Conservation (phyloP, 2,888 invertebrate species). For the Cyclophora punctaria region DNA sequence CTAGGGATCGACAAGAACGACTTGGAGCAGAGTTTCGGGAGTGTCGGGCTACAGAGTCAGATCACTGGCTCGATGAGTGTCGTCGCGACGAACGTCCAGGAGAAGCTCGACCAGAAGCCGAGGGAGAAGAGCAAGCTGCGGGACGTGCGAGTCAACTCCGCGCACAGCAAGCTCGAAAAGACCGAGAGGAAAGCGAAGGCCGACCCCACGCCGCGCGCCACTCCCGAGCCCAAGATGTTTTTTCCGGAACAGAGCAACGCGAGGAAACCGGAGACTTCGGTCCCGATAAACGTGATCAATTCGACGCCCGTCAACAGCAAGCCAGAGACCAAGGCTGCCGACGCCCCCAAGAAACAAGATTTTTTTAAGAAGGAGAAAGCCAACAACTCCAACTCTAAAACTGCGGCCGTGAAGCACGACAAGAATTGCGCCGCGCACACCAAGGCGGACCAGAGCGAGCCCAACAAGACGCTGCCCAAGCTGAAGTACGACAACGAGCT, state of each 20-base stretch:
- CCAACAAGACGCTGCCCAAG: constrained; percentile 72
- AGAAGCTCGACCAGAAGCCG: constrained; percentile 55
- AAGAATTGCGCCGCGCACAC: constrained; percentile 54
- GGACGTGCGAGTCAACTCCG: constrained; percentile 67
- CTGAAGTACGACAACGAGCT: constrained; percentile 72
- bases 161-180: constrained; percentile 65
- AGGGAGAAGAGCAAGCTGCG: constrained; percentile 64
- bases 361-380: constrained; percentile 71
- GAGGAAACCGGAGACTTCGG: constrained; percentile 62
- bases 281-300: constrained; percentile 67
- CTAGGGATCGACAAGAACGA: constrained; percentile 57
- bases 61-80: constrained; percentile 52
- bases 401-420: constrained; percentile 58
- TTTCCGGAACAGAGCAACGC: constrained; percentile 59
- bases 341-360: constrained; percentile 67
- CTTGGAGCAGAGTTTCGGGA: constrained; percentile 46
- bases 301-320: constrained; percentile 52
- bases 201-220: constrained; percentile 50
- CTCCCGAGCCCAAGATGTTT: constrained; percentile 65
- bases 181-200: constrained; percentile 57
- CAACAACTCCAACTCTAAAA: constrained; percentile 50
- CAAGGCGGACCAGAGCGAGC: constrained; percentile 64
- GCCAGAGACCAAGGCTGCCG: constrained; percentile 51
- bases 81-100: constrained; percentile 41
- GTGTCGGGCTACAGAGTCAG: constrained; percentile 44